Conservation (phyloP, 2,888 invertebrate species). For the Corythucha ciliata region DNA sequence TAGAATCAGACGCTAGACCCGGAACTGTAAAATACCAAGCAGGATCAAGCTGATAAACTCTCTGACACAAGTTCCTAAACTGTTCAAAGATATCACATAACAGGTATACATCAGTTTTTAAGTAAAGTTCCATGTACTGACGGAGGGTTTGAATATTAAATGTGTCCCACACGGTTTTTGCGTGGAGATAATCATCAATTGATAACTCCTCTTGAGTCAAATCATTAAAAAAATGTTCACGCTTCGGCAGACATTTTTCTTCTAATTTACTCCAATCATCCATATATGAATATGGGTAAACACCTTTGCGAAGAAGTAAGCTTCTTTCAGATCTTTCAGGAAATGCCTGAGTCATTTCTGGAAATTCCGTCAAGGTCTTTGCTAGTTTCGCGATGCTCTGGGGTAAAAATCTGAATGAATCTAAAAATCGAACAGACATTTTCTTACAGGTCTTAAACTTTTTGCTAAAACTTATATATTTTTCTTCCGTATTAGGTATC, state of each 20-base stretch:
- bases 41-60: conserved; percentile 37
- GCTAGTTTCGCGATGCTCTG: not conserved
- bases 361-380: not conserved
- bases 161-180: conserved; percentile 7
- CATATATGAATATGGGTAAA: conserved; percentile 13
- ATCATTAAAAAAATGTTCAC: conserved; percentile 5
- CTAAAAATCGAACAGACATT: conserved; percentile 8
- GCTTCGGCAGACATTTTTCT: conserved; percentile 4
- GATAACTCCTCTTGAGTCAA: conserved; percentile 4
- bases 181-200: conserved; percentile 8
- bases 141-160: conserved; percentile 35
- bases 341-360: not conserved
- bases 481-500: conserved; percentile 38
- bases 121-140: conserved; percentile 37
- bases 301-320: conserved; percentile 14
- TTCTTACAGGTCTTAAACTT: not conserved
- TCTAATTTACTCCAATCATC: not conserved
- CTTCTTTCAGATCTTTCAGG: not conserved
- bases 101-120: conserved; percentile 37
- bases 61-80: conserved; percentile 34
- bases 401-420: conserved; percentile 2
- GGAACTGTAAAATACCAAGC: conserved; percentile 39
- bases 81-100: conserved; percentile 39
- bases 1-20: conserved; percentile 39
- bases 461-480: conserved; percentile 37